Percentiles rank a stretch among this genome's conserved stretches.
phyloP scores from a whole-genome alignment of 2,888 invertebrate species.

The Endomychus coccineus region DNA sequence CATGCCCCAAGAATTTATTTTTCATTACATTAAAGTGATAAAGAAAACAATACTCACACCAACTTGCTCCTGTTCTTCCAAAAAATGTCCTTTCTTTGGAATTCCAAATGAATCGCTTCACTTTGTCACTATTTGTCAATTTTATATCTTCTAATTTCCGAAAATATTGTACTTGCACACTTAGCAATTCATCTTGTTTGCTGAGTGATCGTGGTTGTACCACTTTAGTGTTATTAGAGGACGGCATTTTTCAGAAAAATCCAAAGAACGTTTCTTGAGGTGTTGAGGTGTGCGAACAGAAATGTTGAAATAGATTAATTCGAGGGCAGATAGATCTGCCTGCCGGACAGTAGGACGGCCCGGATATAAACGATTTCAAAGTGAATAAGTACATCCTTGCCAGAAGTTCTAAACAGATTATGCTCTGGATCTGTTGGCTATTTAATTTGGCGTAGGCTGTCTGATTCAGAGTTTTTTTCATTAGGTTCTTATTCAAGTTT shows the following conservation, averaged over 20 bases:
- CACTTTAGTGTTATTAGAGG: constrained; percentile 22
- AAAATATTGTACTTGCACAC: constrained; percentile 51
- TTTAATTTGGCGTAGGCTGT: no score
- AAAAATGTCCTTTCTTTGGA: constrained; percentile 64
- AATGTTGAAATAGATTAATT: constrained; percentile 22
- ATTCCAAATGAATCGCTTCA: constrained; percentile 68
- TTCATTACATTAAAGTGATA: no score
- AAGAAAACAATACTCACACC: constrained; percentile 61
- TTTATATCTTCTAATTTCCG: constrained; percentile 55
- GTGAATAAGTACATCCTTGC: constrained; percentile 46
- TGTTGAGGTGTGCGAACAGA: constrained; percentile 6
- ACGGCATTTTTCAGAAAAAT: no score
- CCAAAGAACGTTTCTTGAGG: constrained; percentile 1
- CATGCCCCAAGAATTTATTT: no score
- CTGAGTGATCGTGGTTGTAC: constrained; percentile 30
- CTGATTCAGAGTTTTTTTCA: no score
- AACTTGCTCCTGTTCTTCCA: constrained; percentile 71
- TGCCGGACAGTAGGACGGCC: constrained; percentile 37
- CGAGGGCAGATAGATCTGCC: constrained; percentile 23
- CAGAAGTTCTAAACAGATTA: constrained; percentile 32
- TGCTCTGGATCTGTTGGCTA: no score
- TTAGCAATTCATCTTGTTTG: constrained; percentile 40
- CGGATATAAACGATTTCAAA: constrained; percentile 49
- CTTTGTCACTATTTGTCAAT: constrained; percentile 50
- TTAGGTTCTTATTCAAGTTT: no score